Evolutionary conservation across 2,797 vertebrate genomes (phyloP).

Genomic region (Etheostoma nigrum): DNA sequence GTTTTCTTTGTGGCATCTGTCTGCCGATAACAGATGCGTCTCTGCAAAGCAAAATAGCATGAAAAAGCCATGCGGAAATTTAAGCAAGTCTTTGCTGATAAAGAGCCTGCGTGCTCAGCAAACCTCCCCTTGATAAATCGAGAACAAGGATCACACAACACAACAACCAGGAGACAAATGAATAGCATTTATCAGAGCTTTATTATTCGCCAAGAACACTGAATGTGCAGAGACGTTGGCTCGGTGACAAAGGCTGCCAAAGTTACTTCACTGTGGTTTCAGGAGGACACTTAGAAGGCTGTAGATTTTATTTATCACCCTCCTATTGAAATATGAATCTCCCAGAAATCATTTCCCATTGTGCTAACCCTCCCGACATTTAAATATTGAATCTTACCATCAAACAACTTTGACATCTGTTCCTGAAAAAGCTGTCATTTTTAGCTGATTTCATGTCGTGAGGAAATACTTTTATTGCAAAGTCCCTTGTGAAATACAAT

Average conservation of each 20-base stretch:
- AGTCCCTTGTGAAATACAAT: constrained; percentile 23
- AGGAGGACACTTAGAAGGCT: background rate
- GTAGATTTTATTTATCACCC: background rate
- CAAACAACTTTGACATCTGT: background rate
- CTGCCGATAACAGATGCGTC: background rate
- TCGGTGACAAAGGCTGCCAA: background rate
- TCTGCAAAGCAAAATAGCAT: background rate
- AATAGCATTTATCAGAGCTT: constrained; percentile 14
- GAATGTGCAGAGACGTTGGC: constrained; percentile 16
- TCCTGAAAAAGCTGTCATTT: background rate
- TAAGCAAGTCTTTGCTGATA: constrained; percentile 9
- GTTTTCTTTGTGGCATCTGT: background rate
- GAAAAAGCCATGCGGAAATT: background rate
- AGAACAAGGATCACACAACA: constrained; percentile 10
- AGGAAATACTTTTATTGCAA: constrained; percentile 3
- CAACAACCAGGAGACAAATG: background rate
- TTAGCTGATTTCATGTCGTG: background rate
- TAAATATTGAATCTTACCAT: background rate
- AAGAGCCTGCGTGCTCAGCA: constrained; percentile 6
- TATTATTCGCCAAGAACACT: constrained; percentile 9
- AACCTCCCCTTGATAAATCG: constrained; percentile 20
- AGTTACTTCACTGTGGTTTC: constrained; percentile 13
- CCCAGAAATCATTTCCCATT: background rate
- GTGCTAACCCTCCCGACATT: background rate
- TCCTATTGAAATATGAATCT: background rate